Base-by-base conservation (phyloP, 2,888 invertebrate genomes). In the Leucophenga montana region DNA sequence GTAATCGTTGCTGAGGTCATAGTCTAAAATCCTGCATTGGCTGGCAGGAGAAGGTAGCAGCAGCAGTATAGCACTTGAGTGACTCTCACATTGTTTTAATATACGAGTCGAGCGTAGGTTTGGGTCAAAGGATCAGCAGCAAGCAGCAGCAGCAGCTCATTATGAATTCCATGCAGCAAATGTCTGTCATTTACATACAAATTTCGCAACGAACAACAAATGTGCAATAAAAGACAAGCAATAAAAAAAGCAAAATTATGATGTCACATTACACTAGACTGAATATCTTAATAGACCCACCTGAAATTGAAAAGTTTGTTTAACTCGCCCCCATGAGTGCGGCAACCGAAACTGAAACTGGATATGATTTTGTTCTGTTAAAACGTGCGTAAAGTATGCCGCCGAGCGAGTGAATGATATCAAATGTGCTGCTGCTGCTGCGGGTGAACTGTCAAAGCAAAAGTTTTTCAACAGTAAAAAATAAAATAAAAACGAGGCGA, bases 231-330 rank as follows among this genome's bases (percentile, higher is more conserved):
- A 64, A 64, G 44, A 22, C 22, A 22, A 46, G 62, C 46, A 64
- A 48, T 48, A 64, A 61, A 39, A n/a, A 22, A 46, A 64, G 46
- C 46, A 64, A 64, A 64, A 64, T 64, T 80, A 82, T 80, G 80
- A 78, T 78, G 81, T 80, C 84, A 80, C 84, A 81, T 81, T 84
- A 81, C 84, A 75, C 78, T 73, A 76, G 82, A 81, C 75, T 84
- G 84, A 84, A 81, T 81, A 81, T 81, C 83, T 84, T 81, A 84
- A 84, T 82, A 84, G 84, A 80, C 53, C 22, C 57, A 57, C n/a
- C 61, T 68, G 68, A 82, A 81, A 82, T 81, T 77, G 83, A 73
- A 81, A 84, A 73, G 73, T 82, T 80, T 75, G 64, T 69, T 80
- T 80, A 82, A 82, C 83, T 77, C 77, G 66, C 75, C 44, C 44